Percentiles rank a stretch among this genome's conserved stretches.
Conservation (phyloP, 2,797 vertebrate genomes). For the Clarias platycephalus region DNA sequence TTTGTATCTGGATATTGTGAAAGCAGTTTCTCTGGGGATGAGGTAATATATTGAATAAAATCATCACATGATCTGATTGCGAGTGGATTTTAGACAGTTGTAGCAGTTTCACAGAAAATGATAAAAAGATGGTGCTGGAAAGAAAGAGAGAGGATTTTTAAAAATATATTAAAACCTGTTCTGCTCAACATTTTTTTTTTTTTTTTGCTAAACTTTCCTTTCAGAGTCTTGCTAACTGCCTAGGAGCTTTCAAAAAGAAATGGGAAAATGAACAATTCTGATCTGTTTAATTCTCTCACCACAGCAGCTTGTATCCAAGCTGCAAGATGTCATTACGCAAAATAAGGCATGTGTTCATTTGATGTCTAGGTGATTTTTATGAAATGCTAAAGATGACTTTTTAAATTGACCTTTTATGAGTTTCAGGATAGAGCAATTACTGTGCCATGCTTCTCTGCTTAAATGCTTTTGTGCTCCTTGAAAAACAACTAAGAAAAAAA, state of each 20-base stretch:
- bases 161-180: background rate
- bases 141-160: background rate
- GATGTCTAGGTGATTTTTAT: background rate
- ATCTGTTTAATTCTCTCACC: background rate
- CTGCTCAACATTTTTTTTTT: background rate
- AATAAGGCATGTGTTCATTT: background rate
- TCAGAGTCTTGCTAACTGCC: background rate
- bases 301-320: background rate
- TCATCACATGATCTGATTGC: background rate
- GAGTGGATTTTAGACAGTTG: background rate
- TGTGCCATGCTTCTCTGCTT: background rate
- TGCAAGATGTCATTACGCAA: background rate
- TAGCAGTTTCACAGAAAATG: background rate
- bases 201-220: background rate
- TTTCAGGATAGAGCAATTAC: background rate
- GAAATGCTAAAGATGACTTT: background rate
- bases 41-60: slow-evolving; percentile 3
- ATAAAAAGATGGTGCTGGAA: background rate
- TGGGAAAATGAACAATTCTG: background rate
- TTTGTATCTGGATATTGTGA: background rate
- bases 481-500: background rate
- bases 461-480: slow-evolving; percentile 18
- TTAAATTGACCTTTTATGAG: background rate
- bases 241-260: background rate
- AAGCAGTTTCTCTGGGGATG: background rate